phyloP scores from a whole-genome alignment of 2,113 vertebrate species.

The Epinephelus cyanopodus region DNA sequence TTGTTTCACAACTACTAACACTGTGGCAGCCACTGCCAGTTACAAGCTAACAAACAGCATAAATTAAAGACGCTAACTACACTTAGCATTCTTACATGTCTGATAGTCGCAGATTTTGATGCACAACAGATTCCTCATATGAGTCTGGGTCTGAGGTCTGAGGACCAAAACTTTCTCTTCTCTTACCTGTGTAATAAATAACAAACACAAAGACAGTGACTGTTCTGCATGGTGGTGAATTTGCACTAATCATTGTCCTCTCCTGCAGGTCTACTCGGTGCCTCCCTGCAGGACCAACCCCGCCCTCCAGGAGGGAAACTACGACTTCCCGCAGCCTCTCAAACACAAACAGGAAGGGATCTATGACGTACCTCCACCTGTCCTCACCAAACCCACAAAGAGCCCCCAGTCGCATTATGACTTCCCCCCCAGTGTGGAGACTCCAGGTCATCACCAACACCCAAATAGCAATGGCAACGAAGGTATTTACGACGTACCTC shows the following conservation, averaged over 20 bases:
- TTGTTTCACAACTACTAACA: no score
- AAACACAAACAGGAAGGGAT: conserved; percentile 87
- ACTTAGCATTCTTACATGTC: no score
- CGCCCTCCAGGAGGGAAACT: conserved; percentile 85
- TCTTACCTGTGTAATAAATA: neutral
- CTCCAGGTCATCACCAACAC: conserved; percentile 34
- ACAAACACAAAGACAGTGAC: neutral
- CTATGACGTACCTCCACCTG: conserved; percentile 92
- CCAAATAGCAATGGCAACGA: conserved; percentile 66
- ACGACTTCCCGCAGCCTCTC: conserved; percentile 89
- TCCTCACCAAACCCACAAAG: conserved; percentile 77
- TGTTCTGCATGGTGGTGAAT: neutral
- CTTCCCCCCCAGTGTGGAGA: conserved; percentile 67
- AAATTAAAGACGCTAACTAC: no score
- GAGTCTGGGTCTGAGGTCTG: no score
- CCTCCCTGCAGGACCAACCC: conserved; percentile 83
- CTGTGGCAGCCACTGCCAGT: no score
- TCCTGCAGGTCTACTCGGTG: conserved; percentile 86
- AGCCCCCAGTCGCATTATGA: conserved; percentile 85
- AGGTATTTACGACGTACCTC: conserved; percentile 88
- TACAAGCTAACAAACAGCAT: no score
- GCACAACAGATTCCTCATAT: no score
- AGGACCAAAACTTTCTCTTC: no score
- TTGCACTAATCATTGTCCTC: conserved; percentile 33
- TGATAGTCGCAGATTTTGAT: no score